Evolutionary conservation across 2,797 vertebrate genomes (phyloP), one percentile per base, ranked within the genome.

Genomic region (Perodicticus potto): DNA sequence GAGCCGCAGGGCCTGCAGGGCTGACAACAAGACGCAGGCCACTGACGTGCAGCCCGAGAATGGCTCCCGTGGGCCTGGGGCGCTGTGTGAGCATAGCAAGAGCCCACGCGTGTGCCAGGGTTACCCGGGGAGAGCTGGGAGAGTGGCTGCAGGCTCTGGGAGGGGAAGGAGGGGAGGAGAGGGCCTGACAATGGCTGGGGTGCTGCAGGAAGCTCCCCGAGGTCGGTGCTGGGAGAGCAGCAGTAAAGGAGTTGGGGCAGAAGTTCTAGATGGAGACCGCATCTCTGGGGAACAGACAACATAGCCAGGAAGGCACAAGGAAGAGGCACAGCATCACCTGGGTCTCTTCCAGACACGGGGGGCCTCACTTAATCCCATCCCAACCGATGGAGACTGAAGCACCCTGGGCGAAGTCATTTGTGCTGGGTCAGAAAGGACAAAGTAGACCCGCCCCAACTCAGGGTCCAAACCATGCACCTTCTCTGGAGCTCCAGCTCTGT

Each of bases 171-270:
- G 14, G 76, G 57, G 34, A 19, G 55, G 27, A 72, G 27, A 25
- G 63, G 17, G 14, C 0, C 2, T 12, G 23, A 9, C 23, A 13
- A 61, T 19, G 6, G n/a, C 17, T 19, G 55, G 4, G 22, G 63
- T 59, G 25, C 14, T 57, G 32, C 45, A 2, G 29, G 61, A 27
- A 27, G 29, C 4, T 14, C 19, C 53, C 25, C 59, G 61, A 55
- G 72, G 1, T 27, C 59, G 7, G 53, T 0, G 4, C 40, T 1
- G 45, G 1, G 1, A 7, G 23, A 11, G 61, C 5, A 0, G 5
- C 11, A 1, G 2, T 7, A 37, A 45, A 59, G 72, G 4, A 12
- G 3, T 0, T 0, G 5, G 17, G 32, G 61, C n/a, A 40, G 4
- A 3, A 12, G 32, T 10, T 45, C 70, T 13, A 57, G 59, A 25